Base-by-base conservation (phyloP, 2,113 vertebrate species). In the Psilopsiagon aurifrons region DNA sequence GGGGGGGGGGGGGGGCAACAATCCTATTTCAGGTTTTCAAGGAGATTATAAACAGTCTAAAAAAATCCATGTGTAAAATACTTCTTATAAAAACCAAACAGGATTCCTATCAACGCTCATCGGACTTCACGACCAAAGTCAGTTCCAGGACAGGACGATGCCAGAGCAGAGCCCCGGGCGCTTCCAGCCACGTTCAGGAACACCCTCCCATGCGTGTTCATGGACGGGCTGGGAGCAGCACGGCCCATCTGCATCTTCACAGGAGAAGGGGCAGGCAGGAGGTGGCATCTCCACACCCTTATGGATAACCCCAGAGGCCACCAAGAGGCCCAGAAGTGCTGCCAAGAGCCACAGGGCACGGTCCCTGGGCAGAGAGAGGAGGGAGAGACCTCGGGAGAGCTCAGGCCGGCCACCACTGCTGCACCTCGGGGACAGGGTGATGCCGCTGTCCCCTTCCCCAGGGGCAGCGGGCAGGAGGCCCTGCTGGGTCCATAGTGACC, bases 31-130 rank as follows among this genome's bases (percentile, higher is more conserved):
- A 52, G 90, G 90, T 43, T 95, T 70, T 83, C 83, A 75, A 92
- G 94, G 89, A 84, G 57, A 87, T 84, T 92, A 94, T 79, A 92
- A 94, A 91, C 75, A 95, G 83, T 83, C 91, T 90, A 92, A 94
- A 92, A 91, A 95, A 94, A 92, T 70, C 94, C 92, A 85, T 79
- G 80, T 91, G 95, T 91, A 97, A 97, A 95, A 94, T 96, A 92
- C 80, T 90, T 94, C 80, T 92, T 96, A 96, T 90, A 96, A 96
- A 96, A 97, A 92, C 86, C 87, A 81, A 95, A 92, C 86, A 18
- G 93, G 94, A 93, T 51, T 63, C 90, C 76, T 83, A 83, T 49
- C 86, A 52, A 68, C 10, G 94, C 95, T 95, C 95, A 83, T 91
- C 6, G 44, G 88, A 78, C 66, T 86, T 71, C 88, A 88, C 31